phyloP scores from a whole-genome alignment of 2,888 invertebrate genomes.

The Ypsolopha scabrella region DNA sequence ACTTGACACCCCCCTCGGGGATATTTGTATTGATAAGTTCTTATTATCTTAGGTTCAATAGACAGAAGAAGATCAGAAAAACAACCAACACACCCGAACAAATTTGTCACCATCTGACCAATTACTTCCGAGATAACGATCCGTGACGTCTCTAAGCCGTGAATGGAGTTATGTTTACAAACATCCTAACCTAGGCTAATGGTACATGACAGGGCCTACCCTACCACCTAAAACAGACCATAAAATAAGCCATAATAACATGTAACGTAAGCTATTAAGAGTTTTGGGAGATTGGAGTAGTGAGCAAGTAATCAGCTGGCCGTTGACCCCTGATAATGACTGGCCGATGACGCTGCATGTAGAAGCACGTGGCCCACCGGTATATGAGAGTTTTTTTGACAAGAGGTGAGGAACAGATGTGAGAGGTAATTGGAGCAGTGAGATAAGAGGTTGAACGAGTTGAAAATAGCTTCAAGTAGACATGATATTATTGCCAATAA shows the following conservation, averaged over 20 bases:
- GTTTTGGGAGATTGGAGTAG: slow-evolving; percentile 11
- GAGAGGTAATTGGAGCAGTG: background rate
- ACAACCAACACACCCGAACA: background rate
- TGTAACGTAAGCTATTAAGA: slow-evolving; percentile 14
- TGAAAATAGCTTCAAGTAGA: no score
- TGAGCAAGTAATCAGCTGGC: slow-evolving; percentile 56
- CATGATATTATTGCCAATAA: background rate
- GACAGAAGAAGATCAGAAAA: background rate
- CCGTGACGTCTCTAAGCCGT: slow-evolving; percentile 31
- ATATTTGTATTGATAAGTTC: no score
- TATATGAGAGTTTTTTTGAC: slow-evolving; percentile 9
- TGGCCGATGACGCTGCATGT: slow-evolving; percentile 66
- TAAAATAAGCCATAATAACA: no score
- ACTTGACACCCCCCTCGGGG: no score
- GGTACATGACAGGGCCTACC: slow-evolving; percentile 55
- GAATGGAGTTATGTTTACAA: slow-evolving; percentile 64
- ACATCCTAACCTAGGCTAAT: slow-evolving; percentile 66
- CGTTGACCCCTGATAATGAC: slow-evolving; percentile 66
- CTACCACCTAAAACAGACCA: no score
- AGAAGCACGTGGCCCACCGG: slow-evolving; percentile 41
- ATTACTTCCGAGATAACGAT: slow-evolving; percentile 33
- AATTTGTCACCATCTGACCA: slow-evolving; percentile 20
- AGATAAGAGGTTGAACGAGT: background rate
- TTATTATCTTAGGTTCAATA: background rate
- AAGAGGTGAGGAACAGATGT: background rate